phyloP scores from a whole-genome alignment of 2,888 invertebrate genomes.

The Torymus tubicola region DNA sequence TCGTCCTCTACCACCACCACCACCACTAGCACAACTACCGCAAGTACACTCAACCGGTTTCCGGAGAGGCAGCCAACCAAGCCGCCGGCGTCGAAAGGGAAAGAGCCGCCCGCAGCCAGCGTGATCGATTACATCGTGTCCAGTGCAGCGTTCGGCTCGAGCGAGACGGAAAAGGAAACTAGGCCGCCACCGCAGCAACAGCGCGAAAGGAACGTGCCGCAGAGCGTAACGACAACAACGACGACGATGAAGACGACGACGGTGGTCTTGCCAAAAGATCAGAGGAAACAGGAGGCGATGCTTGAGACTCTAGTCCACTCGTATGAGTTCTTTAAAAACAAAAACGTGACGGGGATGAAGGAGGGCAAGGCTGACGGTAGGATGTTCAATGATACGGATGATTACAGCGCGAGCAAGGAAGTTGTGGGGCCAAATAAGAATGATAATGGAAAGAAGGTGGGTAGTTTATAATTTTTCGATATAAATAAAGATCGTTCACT shows the following conservation, averaged over 20 bases:
- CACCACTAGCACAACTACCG: neutral
- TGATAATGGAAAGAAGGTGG: slow-evolving; percentile 66
- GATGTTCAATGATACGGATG: slow-evolving; percentile 35
- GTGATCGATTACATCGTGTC: slow-evolving; percentile 63
- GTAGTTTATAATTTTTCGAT: slow-evolving; percentile 5
- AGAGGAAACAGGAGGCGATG: slow-evolving; percentile 41
- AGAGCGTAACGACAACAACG: slow-evolving; percentile 19
- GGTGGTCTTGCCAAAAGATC: slow-evolving; percentile 16
- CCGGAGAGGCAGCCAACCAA: slow-evolving; percentile 4
- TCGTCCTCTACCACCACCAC: neutral
- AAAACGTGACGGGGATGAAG: slow-evolving; percentile 12
- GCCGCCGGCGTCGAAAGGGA: slow-evolving; percentile 40
- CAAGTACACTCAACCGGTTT: neutral
- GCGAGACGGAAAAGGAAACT: slow-evolving; percentile 40
- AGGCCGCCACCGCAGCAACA: slow-evolving; percentile 30
- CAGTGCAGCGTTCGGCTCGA: slow-evolving; percentile 34
- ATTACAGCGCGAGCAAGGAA: slow-evolving; percentile 53
- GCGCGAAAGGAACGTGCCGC: slow-evolving; percentile 22
- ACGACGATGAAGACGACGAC: slow-evolving; percentile 11
- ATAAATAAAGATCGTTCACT: neutral
- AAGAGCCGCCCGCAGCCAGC: slow-evolving; percentile 47
- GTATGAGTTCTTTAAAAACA: slow-evolving; percentile 52
- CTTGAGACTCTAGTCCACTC: slow-evolving; percentile 56
- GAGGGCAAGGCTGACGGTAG: neutral
- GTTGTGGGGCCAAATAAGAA: slow-evolving; percentile 48